A percentile compares a stretch with the other conserved stretches of the same genome.
Evolutionary conservation across 2,888 invertebrate genomes (phyloP).

Genomic region (Macaria notata): DNA sequence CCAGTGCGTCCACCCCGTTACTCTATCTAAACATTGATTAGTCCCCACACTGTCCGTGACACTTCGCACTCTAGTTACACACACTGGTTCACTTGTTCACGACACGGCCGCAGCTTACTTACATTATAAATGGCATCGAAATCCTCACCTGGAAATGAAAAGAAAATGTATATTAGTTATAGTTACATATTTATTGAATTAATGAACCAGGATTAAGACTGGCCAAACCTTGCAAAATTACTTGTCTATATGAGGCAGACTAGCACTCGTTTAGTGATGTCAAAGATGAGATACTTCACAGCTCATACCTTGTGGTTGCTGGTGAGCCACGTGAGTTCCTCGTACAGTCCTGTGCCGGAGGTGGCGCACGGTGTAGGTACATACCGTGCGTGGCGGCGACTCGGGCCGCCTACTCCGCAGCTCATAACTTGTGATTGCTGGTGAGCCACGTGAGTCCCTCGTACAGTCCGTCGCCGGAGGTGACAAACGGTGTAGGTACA

Average conservation of each 20-base stretch:
- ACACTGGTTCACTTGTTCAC: conserved; percentile 67
- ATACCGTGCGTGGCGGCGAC: conserved; percentile 54
- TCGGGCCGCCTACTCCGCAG: conserved; percentile 81
- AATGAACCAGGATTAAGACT: not conserved
- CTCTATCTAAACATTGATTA: conserved; percentile 55
- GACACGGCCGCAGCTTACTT: conserved; percentile 72
- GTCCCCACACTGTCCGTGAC: conserved; percentile 41
- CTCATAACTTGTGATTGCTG: conserved; percentile 99
- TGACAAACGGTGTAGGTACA: conserved; percentile 97
- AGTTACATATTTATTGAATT: not conserved
- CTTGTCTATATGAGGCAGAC: not conserved
- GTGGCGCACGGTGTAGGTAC: conserved; percentile 99
- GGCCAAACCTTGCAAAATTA: not conserved
- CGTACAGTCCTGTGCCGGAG: conserved; percentile 97
- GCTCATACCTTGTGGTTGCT: too few relatives aligned
- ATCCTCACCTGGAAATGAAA: conserved; percentile 68
- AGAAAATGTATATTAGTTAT: conserved; percentile 7
- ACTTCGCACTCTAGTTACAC: conserved; percentile 46
- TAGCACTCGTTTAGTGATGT: too few relatives aligned
- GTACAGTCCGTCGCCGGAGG: conserved; percentile 97
- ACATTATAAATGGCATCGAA: conserved; percentile 78
- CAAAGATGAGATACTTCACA: too few relatives aligned
- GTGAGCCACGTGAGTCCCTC: conserved; percentile 99
- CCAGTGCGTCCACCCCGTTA: conserved; percentile 44
- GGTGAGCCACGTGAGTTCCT: conserved; percentile 99